Conservation (phyloP, 1,140 invertebrate species). For the Mylabris phalerata region DNA sequence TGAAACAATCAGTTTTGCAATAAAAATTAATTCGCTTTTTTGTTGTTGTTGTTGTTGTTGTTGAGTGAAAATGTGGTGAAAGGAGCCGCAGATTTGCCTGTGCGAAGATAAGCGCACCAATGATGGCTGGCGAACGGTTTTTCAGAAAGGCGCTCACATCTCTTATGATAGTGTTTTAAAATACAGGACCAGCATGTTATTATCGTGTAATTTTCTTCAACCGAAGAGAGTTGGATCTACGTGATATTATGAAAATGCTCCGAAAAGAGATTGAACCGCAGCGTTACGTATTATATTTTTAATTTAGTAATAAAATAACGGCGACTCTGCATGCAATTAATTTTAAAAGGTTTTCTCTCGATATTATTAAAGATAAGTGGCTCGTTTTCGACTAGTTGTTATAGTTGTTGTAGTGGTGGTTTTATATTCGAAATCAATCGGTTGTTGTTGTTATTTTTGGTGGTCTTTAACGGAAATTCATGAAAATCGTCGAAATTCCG, state of each 20-base stretch:
- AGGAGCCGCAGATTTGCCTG: background rate
- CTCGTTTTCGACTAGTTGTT: background rate
- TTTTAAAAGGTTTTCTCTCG: constrained; percentile 38
- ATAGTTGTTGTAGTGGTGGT: too few species aligned
- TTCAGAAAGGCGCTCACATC: background rate
- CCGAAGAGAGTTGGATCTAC: constrained; percentile 14
- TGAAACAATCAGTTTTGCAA: too few species aligned
- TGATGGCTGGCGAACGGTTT: background rate
- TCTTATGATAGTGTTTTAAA: constrained; percentile 30
- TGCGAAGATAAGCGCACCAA: background rate
- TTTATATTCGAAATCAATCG: too few species aligned
- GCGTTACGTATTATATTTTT: constrained; percentile 31
- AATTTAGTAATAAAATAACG: constrained; percentile 36
- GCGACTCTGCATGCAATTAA: constrained; percentile 36
- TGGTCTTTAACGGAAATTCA: too few species aligned
- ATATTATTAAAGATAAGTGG: constrained; percentile 42
- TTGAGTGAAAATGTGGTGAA: too few species aligned
- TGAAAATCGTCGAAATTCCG: too few species aligned
- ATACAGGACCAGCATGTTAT: constrained; percentile 29
- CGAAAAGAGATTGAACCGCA: constrained; percentile 20
- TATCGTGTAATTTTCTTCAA: constrained; percentile 31
- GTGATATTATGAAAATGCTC: constrained; percentile 28
- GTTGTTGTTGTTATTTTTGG: too few species aligned
- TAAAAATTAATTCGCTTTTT: too few species aligned
- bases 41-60: too few species aligned